Evolutionary conservation across 2,888 invertebrate species (phyloP).

Genomic region (Hydroisotoma schaefferi): DNA sequence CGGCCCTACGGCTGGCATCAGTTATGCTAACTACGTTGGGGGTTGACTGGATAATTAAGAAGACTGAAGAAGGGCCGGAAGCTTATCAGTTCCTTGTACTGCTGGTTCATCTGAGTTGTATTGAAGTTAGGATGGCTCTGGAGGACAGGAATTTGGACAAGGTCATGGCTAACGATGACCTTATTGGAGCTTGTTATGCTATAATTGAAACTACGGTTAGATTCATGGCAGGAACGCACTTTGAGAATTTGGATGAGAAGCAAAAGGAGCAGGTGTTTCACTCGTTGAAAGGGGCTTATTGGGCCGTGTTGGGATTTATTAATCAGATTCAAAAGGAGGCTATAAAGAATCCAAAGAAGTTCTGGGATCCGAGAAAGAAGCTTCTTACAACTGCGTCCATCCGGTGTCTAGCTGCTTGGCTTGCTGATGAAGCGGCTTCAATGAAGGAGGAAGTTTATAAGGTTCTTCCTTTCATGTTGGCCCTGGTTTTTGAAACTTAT

Average conservation of each 20-base stretch:
- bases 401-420: constrained; percentile 79
- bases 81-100: constrained; percentile 75
- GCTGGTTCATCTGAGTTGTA: constrained; percentile 78
- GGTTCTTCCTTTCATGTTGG: constrained; percentile 75
- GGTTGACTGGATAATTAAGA: constrained; percentile 71
- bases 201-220: constrained; percentile 75
- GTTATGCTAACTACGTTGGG: constrained; percentile 76
- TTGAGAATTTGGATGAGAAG: constrained; percentile 79
- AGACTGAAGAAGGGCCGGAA: constrained; percentile 59
- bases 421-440: constrained; percentile 84
- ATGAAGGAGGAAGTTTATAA: constrained; percentile 79
- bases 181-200: constrained; percentile 77
- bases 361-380: constrained; percentile 47
- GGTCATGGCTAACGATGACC: constrained; percentile 69
- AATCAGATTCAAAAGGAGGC: constrained; percentile 44
- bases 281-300: constrained; percentile 82
- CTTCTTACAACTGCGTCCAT: constrained; percentile 79
- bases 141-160: constrained; percentile 78
- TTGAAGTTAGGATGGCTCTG: constrained; percentile 90
- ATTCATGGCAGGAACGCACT: constrained; percentile 68
- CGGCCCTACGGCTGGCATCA: constrained; percentile 77
- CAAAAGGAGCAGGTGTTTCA: constrained; percentile 88
- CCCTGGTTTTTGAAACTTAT: constrained; percentile 76
- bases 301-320: constrained; percentile 68
- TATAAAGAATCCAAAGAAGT: constrained; percentile 46